Percentiles rank a stretch among this genome's conserved stretches.
phyloP scores from a whole-genome alignment of 1,140 invertebrate species.

The Diuraphis noxia region DNA sequence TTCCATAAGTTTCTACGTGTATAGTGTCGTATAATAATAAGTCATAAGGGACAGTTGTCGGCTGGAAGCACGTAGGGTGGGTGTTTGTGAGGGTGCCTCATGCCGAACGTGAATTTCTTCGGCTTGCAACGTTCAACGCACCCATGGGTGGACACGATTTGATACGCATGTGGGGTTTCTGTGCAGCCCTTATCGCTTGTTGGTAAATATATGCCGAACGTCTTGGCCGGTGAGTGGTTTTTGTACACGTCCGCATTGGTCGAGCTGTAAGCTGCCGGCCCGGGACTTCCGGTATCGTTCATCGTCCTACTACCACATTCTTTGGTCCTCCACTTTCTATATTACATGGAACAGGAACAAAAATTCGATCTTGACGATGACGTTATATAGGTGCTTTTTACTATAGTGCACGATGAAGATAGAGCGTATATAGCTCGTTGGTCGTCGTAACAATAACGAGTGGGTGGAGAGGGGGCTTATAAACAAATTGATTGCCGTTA shows the following conservation, averaged over 20 bases:
- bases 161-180: neutral
- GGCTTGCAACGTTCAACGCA: neutral
- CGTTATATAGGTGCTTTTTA: neutral
- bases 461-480: too few species aligned
- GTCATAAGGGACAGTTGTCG: neutral
- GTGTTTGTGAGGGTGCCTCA: neutral
- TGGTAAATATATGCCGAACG: neutral
- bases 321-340: neutral
- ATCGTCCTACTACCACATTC: neutral
- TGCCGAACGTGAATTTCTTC: neutral
- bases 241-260: neutral
- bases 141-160: too few species aligned
- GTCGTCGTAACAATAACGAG: too few species aligned
- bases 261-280: neutral
- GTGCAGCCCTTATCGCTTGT: neutral
- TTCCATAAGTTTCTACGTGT: neutral
- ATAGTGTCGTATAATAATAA: neutral
- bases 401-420: neutral
- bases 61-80: neutral
- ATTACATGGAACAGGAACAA: neutral
- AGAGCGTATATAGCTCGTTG: neutral
- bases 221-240: neutral
- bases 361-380: neutral
- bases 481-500: too few species aligned
- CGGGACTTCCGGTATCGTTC: neutral